phyloP scores from a whole-genome alignment of 1,140 invertebrate species.

The Melipona quadrifasciata region DNA sequence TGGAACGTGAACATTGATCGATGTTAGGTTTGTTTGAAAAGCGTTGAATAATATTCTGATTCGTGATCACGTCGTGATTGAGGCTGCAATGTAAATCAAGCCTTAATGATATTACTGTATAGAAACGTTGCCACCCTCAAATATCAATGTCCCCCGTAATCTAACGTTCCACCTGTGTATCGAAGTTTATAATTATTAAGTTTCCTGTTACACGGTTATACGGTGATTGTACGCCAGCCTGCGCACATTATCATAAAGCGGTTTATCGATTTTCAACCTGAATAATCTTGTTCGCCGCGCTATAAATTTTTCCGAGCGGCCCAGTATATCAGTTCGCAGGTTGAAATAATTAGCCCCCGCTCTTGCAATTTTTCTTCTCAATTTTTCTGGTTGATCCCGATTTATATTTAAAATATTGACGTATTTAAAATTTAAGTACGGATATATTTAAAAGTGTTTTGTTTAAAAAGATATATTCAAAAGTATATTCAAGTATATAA shows the following conservation, averaged over 20 bases:
- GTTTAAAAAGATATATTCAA: too few relatives aligned
- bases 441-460: too few relatives aligned
- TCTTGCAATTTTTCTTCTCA: too few relatives aligned
- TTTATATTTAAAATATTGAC: too few relatives aligned
- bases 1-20: conserved; percentile 26
- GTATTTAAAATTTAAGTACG: too few relatives aligned
- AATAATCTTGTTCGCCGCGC: not conserved
- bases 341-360: too few relatives aligned
- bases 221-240: not conserved
- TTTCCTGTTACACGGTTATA: not conserved
- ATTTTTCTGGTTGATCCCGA: too few relatives aligned
- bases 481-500: too few relatives aligned
- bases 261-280: not conserved
- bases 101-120: conserved; percentile 5
- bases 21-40: conserved; percentile 25
- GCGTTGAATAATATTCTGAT: conserved; percentile 38
- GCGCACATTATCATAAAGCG: not conserved
- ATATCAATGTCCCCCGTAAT: not conserved
- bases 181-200: not conserved
- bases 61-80: conserved; percentile 18
- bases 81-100: conserved; percentile 4
- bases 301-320: too few relatives aligned
- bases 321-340: too few relatives aligned
- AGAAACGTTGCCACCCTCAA: not conserved
- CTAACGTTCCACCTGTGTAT: not conserved